Conservation (phyloP, 2,113 vertebrate genomes). For the Cepphus grylle region DNA sequence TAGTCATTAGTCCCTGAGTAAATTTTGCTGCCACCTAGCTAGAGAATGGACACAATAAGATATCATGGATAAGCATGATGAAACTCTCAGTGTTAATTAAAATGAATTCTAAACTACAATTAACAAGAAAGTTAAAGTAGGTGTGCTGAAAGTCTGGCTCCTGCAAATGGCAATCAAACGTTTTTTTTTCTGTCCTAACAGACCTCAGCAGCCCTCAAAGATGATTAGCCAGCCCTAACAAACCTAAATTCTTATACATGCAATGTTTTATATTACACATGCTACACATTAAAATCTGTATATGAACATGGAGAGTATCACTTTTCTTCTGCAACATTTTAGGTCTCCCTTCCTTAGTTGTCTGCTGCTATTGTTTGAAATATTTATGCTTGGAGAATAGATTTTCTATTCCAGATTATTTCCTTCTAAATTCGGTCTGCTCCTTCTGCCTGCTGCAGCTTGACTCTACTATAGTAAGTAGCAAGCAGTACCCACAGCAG, state of each 20-base stretch:
- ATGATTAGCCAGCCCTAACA: neutral
- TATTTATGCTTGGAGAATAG: neutral
- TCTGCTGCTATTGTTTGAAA: neutral
- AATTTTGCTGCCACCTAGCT: neutral
- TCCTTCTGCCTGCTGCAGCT: neutral
- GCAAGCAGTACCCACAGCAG: neutral
- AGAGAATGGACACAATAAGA: neutral
- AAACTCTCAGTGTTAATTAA: neutral
- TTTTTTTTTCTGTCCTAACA: neutral
- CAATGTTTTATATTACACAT: neutral
- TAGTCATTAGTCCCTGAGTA: neutral
- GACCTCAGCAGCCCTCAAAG: neutral
- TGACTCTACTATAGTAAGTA: neutral
- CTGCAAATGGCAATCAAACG: neutral
- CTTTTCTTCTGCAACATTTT: neutral
- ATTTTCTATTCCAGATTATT: neutral
- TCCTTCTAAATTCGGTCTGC: neutral
- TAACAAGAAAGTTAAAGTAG: neutral
- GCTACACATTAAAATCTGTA: neutral
- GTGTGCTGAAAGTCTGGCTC: neutral
- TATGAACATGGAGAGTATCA: neutral
- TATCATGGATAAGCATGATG: neutral
- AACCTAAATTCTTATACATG: neutral
- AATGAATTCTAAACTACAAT: neutral
- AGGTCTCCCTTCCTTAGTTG: neutral